Base-by-base conservation (phyloP, 2,888 invertebrate genomes). In the Seladonia tumulorum region DNA sequence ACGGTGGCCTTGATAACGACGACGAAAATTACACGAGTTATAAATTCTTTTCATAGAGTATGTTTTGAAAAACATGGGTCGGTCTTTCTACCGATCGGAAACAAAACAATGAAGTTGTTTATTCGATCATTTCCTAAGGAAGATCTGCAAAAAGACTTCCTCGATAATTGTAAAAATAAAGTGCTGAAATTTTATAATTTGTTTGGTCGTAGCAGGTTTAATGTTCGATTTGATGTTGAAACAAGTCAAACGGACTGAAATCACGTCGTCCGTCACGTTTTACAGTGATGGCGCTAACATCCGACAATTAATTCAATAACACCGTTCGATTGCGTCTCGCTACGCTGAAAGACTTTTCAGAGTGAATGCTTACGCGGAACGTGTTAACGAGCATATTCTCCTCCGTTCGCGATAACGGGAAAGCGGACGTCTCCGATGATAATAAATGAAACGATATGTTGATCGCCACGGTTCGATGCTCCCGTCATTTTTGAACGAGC, bases 1-100 rank as follows among this genome's bases (percentile, higher is more conserved):
- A 12, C n/a, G 5, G n/a, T 60, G 66, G 82, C 79, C 86, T 82
- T 86, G 86, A 79, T 81, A 73, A 35, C 39, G 8, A 8, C 35
- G 18, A 14, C 35, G 35, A 42, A 42, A 42, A 42, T 42, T 42
- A 42, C 42, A 8, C 10, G 10, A 42, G 8, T 42, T 42, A 10
- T 8, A 10, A 10, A 42, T 42, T 8, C 1, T 42, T 42, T 42
- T 42, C 10, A 42, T 49, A 49, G 18, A 49, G 49, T 0, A 35
- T 35, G 35, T 4, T 35, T 35, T 35, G 35, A 35, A 5, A 35
- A 35, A 35, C 35, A 35, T 35, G 35, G 4, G 35, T 35, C 42
- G 8, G 42, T 8, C 8, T 42, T 42, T 42, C 42, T 8, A 42
- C 42, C 8, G 8, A 42, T 42, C 42, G 8, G 8, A 2, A 49